Evolutionary conservation across 64 coral and sea anemone species (phyloP), one percentile per base, ranked within the genome.

Genomic region (Trachythela sp.): DNA sequence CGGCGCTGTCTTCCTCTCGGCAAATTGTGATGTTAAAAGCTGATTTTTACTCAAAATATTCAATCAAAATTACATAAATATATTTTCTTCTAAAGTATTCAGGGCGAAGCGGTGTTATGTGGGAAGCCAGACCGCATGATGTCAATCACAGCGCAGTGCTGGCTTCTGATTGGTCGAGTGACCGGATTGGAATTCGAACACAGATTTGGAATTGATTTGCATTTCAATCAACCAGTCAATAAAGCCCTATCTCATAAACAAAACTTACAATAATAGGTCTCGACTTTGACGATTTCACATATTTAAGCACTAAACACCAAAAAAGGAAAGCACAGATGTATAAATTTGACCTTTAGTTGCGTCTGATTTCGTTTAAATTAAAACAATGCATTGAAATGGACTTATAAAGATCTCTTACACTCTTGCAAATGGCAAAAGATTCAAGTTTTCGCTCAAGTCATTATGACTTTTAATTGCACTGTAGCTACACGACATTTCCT

Each of bases 401-500:
- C 11, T 6, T 11, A 45, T 64, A 64, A 64, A 64, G 56, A 64
- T n/a, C 56, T 64, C 56, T 64, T 64, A 22, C 20, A 64, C 0
- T 64, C 11, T 45, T 13, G 56, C 56, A 64, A 64, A 64, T 24
- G 56, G 22, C 20, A 3, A 45, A 45, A 45, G 42, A 6, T 4
- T 11, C 4, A 45, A 11, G 11, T 45, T 6, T 45, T 4, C 26
- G 13, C 56, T 64, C 18, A 27, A 64, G 56, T 10, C 56, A 26
- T 45, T 6, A 45, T 45, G 42, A 45, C 11, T 45, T 45, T 1
- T 26, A 64, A 64, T 64, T 64, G 56, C 22, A 22, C 56, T 64
- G 56, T 26, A 64, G 20, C 56, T 64, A 64, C 56, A 64, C 56
- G 56, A 64, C 56, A n/a, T 64, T 64, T 64, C 56, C 56, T 64